A percentile compares a stretch with the other conserved stretches of the same genome.
phyloP scores from a whole-genome alignment of 2,888 invertebrate genomes.

The Chrysina gloriosa region DNA sequence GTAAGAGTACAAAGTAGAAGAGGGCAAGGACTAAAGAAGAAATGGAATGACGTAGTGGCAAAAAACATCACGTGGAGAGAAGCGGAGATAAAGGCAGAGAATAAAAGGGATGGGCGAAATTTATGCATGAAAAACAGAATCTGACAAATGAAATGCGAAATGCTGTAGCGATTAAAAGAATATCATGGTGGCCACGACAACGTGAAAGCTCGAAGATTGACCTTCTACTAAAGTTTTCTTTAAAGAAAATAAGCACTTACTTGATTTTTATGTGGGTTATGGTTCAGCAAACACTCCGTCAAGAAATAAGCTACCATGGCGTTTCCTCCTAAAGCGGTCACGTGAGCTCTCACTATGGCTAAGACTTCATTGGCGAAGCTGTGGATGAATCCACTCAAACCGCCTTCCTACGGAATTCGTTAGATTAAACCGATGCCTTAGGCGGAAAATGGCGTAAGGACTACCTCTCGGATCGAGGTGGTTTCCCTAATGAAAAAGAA shows the following conservation, averaged over 20 bases:
- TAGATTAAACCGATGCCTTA: not conserved
- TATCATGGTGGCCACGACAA: too few species aligned
- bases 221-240: too few species aligned
- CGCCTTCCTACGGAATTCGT: constrained; percentile 74
- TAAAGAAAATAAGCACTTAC: constrained; percentile 71
- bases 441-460: not conserved
- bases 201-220: too few species aligned
- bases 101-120: too few species aligned
- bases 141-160: too few species aligned
- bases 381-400: constrained; percentile 93
- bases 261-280: constrained; percentile 97
- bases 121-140: too few species aligned
- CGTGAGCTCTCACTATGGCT: constrained; percentile 93
- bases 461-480: constrained; percentile 86
- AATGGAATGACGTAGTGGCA: too few species aligned
- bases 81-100: too few species aligned
- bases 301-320: constrained; percentile 95
- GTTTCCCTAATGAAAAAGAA: constrained; percentile 97
- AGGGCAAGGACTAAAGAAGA: too few species aligned
- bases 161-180: too few species aligned
- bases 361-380: constrained; percentile 93
- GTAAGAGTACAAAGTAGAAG: too few species aligned
- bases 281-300: constrained; percentile 89
- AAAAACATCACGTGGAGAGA: too few species aligned
- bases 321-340: constrained; percentile 93